phyloP scores from a whole-genome alignment of 2,888 invertebrate species.

The Lycophotia porphyrea region DNA sequence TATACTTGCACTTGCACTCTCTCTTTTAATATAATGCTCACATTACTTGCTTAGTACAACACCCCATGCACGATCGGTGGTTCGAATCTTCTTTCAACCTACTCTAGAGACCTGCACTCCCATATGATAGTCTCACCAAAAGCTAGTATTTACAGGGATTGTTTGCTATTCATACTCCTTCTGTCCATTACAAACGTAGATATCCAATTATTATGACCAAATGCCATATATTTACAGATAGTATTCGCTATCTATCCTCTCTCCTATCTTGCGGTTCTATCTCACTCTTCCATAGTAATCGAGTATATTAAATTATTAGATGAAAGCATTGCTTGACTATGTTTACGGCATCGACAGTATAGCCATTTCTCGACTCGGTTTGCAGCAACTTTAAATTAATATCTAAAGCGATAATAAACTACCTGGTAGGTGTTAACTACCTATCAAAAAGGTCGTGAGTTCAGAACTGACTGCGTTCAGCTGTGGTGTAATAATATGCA shows the following conservation, averaged over 20 bases:
- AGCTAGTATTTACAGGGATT: background rate
- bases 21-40: slow-evolving; percentile 57
- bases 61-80: slow-evolving; percentile 6
- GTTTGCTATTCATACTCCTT: background rate
- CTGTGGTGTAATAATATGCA: slow-evolving; percentile 54
- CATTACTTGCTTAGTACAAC: slow-evolving; percentile 7
- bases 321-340: background rate
- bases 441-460: slow-evolving; percentile 60
- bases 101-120: background rate
- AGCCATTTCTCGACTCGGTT: background rate
- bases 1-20: slow-evolving; percentile 69
- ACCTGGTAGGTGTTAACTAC: slow-evolving; percentile 56
- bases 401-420: slow-evolving; percentile 57
- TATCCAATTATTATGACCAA: background rate
- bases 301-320: background rate
- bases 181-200: background rate
- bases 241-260: background rate
- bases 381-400: slow-evolving; percentile 54
- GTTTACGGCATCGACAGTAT: background rate
- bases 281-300: background rate
- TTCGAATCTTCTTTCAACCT: background rate
- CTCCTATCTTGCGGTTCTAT: background rate
- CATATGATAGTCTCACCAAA: background rate
- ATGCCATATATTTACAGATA: background rate
- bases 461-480: slow-evolving; percentile 52